Evolutionary conservation across 2,113 vertebrate species (phyloP).

Genomic region (Albula glossodonta): DNA sequence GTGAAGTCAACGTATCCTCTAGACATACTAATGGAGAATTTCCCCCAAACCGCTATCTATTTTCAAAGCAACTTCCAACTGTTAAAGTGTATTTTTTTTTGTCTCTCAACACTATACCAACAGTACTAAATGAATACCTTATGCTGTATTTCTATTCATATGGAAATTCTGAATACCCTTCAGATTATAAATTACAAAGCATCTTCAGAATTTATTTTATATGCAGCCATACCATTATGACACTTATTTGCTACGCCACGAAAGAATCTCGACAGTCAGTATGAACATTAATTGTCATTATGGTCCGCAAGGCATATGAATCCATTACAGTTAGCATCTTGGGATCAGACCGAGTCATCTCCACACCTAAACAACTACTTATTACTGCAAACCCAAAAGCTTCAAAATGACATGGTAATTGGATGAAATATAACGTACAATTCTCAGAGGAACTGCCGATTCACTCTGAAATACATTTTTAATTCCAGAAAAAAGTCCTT

Average conservation of each 20-base stretch:
- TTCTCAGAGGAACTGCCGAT: not conserved
- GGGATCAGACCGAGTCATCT: too few species aligned
- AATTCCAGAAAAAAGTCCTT: too few species aligned
- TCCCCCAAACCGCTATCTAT: conserved; percentile 1
- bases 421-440: not conserved
- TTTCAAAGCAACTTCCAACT: conserved; percentile 1
- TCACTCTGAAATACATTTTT: not conserved
- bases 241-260: too few species aligned
- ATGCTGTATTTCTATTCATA: not conserved
- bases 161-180: not conserved
- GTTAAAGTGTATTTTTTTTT: not conserved
- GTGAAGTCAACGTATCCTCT: conserved; percentile 3
- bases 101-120: not conserved
- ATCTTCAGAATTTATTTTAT: too few species aligned
- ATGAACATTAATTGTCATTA: too few species aligned
- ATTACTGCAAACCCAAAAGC: not conserved
- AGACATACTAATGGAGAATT: conserved; percentile 11
- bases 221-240: too few species aligned
- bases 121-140: not conserved
- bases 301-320: too few species aligned
- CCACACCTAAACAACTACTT: too few species aligned
- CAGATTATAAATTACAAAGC: not conserved
- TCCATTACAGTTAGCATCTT: too few species aligned
- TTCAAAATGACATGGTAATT: not conserved
- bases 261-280: too few species aligned